Evolutionary conservation across 2,888 invertebrate species (phyloP).

Genomic region (Plemyria rubiginata): DNA sequence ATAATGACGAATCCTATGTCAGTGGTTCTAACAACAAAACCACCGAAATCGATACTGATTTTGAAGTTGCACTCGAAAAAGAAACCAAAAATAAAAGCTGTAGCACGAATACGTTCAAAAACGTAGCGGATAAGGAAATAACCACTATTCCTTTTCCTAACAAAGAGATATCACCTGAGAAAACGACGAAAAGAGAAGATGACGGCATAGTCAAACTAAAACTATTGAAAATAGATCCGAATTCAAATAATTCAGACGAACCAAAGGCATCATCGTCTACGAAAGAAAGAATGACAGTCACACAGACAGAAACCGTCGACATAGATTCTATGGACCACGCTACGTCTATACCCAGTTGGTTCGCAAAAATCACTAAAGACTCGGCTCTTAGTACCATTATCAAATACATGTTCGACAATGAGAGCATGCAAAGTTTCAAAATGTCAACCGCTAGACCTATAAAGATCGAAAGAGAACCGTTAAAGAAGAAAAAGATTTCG

Average conservation of each 20-base stretch:
- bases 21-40: slow-evolving; percentile 44
- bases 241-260: slow-evolving; percentile 29
- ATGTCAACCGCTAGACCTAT: slow-evolving; percentile 32
- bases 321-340: slow-evolving; percentile 43
- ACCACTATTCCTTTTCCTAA: slow-evolving; percentile 10
- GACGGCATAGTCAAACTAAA: slow-evolving; percentile 2
- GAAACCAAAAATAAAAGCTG: slow-evolving; percentile 15
- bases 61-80: slow-evolving; percentile 34
- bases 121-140: slow-evolving; percentile 25
- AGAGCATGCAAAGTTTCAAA: slow-evolving; percentile 37
- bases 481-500: slow-evolving; percentile 34
- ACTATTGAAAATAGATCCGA: slow-evolving; percentile 1
- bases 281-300: slow-evolving; percentile 29
- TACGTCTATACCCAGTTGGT: slow-evolving; percentile 53
- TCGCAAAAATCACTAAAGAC: slow-evolving; percentile 47
- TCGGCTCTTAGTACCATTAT: slow-evolving; percentile 51
- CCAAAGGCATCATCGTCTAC: slow-evolving; percentile 18
- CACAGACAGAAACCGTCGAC: slow-evolving; percentile 32
- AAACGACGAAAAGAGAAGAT: slow-evolving; percentile 17
- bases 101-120: slow-evolving; percentile 27
- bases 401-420: slow-evolving; percentile 46
- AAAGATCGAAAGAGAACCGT: slow-evolving; percentile 33
- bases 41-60: slow-evolving; percentile 43
- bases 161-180: background rate
- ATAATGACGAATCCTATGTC: slow-evolving; percentile 51